These are phyloP conservation scores for Chironomus striatipennis DNA, from an alignment of 1,140 invertebrate genomes.

Conservation along the genomic window DNA sequence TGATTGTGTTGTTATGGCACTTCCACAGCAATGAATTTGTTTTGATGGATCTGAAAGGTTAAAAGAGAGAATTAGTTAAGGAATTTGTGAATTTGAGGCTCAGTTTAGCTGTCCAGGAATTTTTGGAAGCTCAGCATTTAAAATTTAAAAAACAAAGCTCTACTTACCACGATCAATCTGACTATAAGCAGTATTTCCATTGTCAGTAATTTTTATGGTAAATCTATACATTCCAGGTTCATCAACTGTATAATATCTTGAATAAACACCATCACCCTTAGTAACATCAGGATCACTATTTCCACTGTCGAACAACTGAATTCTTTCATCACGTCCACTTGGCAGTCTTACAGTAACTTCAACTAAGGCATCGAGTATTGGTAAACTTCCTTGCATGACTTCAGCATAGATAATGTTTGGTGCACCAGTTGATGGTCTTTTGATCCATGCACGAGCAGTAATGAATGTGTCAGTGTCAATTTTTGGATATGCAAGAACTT, in stretches of 20 bases:
- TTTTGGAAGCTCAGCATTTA: too few species aligned
- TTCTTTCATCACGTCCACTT: constrained; percentile 35
- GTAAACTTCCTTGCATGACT: constrained; percentile 45
- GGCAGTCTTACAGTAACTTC: constrained; percentile 42
- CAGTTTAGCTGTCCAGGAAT: too few species aligned
- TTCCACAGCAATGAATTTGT: constrained; percentile 43
- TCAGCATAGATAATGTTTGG: constrained; percentile 44
- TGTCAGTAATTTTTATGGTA: constrained; percentile 42
- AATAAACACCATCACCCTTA: constrained; percentile 56
- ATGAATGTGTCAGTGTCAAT: constrained; percentile 38
- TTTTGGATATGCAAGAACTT: constrained; percentile 44
- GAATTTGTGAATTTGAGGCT: background rate
- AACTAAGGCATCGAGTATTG: constrained; percentile 45
- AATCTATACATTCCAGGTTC: constrained; percentile 45
- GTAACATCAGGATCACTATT: constrained; percentile 56
- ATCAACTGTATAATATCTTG: constrained; percentile 48
- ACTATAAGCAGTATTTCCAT: constrained; percentile 43
- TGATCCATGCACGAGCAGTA: constrained; percentile 39
- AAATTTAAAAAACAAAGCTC: too few species aligned
- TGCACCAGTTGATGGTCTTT: constrained; percentile 31
- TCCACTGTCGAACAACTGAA: constrained; percentile 50
- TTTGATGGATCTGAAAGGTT: constrained; percentile 31
- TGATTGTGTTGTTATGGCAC: constrained; percentile 38
- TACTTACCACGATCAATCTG: constrained; percentile 28
- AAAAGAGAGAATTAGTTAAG: constrained; percentile 25